Evolutionary conservation across 2,888 invertebrate species (phyloP).

Genomic region (Pollenia griseotomentosa): DNA sequence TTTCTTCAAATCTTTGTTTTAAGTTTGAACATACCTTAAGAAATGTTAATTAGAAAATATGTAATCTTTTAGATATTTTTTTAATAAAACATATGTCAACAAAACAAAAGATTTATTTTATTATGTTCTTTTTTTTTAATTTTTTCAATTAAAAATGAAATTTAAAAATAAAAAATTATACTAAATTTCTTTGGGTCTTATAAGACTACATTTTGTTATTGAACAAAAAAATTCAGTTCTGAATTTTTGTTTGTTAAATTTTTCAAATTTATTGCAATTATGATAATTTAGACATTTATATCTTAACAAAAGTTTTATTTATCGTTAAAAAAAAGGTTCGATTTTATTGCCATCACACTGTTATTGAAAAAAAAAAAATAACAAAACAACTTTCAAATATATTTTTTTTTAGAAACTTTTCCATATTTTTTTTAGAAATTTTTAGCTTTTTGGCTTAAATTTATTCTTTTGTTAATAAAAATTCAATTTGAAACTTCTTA

Average conservation of each 20-base stretch:
- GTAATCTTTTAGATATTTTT: background rate
- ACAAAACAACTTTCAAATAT: constrained; percentile 8
- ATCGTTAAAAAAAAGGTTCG: background rate
- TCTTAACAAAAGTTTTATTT: background rate
- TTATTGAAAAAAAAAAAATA: no score
- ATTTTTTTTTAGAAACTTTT: constrained; percentile 24
- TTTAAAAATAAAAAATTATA: no score
- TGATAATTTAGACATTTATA: constrained; percentile 32
- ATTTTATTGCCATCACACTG: no score
- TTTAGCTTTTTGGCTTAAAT: background rate
- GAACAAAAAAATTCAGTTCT: no score
- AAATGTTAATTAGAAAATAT: background rate
- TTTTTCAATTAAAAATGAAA: background rate
- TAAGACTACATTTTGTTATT: background rate
- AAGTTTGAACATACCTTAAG: no score
- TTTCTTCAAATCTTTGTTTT: no score
- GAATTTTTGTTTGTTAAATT: background rate
- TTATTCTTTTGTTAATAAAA: constrained; percentile 3
- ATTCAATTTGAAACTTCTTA: background rate
- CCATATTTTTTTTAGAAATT: constrained; percentile 7
- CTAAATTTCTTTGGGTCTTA: background rate
- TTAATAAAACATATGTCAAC: background rate
- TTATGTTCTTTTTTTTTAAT: background rate
- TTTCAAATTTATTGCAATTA: constrained; percentile 9
- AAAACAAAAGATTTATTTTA: background rate